A percentile compares a stretch with the other conserved stretches of the same genome.
These are phyloP conservation scores for Diaphora mendica DNA, from an alignment of 2,888 invertebrate genomes.

Conservation along the genomic window DNA sequence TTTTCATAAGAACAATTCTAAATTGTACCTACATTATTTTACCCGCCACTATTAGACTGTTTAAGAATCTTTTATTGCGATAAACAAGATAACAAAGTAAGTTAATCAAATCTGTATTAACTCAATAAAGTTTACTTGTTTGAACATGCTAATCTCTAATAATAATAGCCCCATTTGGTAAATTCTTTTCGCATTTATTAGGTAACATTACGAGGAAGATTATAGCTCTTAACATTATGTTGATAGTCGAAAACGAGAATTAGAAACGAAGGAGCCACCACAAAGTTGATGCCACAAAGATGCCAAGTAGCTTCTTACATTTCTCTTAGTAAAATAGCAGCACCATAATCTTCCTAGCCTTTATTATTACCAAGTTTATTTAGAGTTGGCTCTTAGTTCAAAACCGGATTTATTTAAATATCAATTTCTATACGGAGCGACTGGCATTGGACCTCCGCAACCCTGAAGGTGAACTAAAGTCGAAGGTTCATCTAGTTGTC, in stretches of 20 bases:
- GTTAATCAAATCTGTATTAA: background rate
- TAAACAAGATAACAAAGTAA: background rate
- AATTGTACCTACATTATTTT: background rate
- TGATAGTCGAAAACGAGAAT: background rate
- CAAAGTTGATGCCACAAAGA: no score
- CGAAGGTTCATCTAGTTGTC: no score
- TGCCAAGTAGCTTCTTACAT: no score
- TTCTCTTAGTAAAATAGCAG: no score
- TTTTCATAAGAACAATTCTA: background rate
- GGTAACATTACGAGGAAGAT: background rate
- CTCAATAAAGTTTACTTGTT: background rate
- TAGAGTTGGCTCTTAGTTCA: no score
- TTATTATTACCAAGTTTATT: no score
- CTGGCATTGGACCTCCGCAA: no score
- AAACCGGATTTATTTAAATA: no score
- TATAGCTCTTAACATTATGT: background rate
- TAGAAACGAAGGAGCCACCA: background rate
- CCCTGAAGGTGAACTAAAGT: no score
- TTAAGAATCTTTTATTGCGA: no score
- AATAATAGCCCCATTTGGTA: background rate
- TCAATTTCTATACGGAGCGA: no score
- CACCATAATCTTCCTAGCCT: no score
- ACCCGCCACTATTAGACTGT: background rate
- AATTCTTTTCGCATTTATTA: background rate
- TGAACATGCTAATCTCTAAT: background rate